Evolutionary conservation across 2,113 vertebrate genomes (phyloP), one percentile per base, ranked within the genome.

Genomic region (Halichoeres trimaculatus): DNA sequence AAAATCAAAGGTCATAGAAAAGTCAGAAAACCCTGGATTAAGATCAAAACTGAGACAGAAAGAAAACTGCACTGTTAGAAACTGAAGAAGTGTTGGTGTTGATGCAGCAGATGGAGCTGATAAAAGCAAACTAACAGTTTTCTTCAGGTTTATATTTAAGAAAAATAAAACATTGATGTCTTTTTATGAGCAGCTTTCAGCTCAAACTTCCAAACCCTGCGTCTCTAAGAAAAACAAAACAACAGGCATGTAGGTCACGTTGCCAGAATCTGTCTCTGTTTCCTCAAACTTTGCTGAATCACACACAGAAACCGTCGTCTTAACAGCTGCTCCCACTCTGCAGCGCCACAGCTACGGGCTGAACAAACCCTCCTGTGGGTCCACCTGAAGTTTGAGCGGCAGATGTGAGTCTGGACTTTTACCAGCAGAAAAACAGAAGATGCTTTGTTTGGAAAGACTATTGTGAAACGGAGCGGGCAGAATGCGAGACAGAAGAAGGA

Each of bases 391-490:
- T 20, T 16, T 10, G 19, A 36, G 6, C 2, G 10, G 34, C 45
- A 57, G 24, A 14, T 41, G 36, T 43, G 60, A 12, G 36, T 26
- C 40, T 43, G 45, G 36, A 52, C 35, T 8, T 50, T 16, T 1
- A 54, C n/a, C 66, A 35, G 30, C 22, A 30, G 6, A 19, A 63
- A n/a, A 51, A 62, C n/a, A 22, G 17, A 26, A 64, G 38, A 59
- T 7, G 41, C 30, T 36, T 1, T 23, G 54, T 50, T 23, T 54
- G n/a, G 22, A 48, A 11, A 58, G 23, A 26, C 11, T 55, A 30
- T 53, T 30, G 38, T 71, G 57, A 59, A 56, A 45, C 17, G 30
- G 38, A 51, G 38, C 0, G 16, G 6, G 41, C 10, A 13, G 70
- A 36, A 23, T 14, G 53, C 36, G 16, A 48, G 17, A 50, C 14